Base-by-base conservation (phyloP, 1,140 invertebrate species). In the Aphelenchoides avenae region DNA sequence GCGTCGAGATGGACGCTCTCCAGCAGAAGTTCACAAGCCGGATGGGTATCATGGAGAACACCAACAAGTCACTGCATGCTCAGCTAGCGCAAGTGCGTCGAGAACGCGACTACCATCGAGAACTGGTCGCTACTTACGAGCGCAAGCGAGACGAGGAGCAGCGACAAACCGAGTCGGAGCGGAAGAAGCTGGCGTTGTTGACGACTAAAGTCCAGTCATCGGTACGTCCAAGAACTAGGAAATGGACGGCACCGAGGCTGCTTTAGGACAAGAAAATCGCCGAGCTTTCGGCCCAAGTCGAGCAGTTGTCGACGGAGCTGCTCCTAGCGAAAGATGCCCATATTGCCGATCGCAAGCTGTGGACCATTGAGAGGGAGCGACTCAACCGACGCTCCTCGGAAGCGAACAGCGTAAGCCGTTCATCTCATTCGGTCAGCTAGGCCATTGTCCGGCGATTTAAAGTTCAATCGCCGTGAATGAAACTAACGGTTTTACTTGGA, bases 41-140 rank as follows among this genome's bases (percentile, higher is more conserved):
- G 30, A 75, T 73, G 68, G 62, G 68, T 30, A 73, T 73, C 36
- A 75, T 73, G 65, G 71, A 73, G 30, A 66, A 68, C 20, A 73
- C 68, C 0, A 73, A 73, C 52, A 73, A 73, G 44, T 52, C 52
- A 5, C 43, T 73, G 11, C 71, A 73, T 44, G 64, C 68, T 0
- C 70, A 74, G 54, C 39, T 73, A 11, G 69, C 71, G 1, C 71
- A 75, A 50, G 53, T 61, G 11, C 63, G 70, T 18, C 46, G 70
- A 44, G 70, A 74, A 44, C 70, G 70, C 18, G 70, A 73, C 30
- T 33, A 51, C 22, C 48, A 61, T 39, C 59, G 59, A 29, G 71
- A 73, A 29, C 42, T 41, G 26, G 24, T 65, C 20, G n/a, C 24
- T 9, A 52, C 41, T 9, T 44, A 42, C 41, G 71, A 73, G 41